These are phyloP conservation scores for Chironomus tentans DNA, from an alignment of 2,888 invertebrate species.

Conservation along the genomic window DNA sequence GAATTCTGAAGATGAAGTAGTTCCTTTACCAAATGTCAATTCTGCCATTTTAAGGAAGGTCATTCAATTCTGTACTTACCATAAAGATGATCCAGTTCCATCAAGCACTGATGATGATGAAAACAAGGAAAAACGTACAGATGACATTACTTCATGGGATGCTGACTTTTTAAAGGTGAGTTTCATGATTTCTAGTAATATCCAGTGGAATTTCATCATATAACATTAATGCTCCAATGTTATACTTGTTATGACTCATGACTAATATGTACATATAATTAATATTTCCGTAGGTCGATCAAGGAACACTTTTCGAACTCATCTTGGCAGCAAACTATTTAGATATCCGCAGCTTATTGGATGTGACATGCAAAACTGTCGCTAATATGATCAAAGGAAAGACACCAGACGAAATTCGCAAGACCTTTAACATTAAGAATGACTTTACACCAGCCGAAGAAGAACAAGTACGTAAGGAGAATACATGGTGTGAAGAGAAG, in stretches of 20 bases:
- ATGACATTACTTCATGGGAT: constrained; percentile 99
- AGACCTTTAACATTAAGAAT: constrained; percentile 95
- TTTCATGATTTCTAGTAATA: too few species aligned
- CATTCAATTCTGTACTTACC: constrained; percentile 86
- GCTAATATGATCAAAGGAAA: constrained; percentile 99
- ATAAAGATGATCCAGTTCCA: constrained; percentile 91
- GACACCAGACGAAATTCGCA: constrained; percentile 94
- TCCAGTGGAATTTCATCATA: background rate
- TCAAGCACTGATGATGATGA: constrained; percentile 85
- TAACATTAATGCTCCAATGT: background rate
- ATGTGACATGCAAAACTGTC: constrained; percentile 97
- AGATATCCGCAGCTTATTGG: constrained; percentile 89
- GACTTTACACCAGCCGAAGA: constrained; percentile 95
- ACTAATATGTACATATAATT: background rate
- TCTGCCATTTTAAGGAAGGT: constrained; percentile 93
- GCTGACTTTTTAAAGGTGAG: constrained; percentile 84
- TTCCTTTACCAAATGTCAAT: constrained; percentile 95
- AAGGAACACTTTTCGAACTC: constrained; percentile 90
- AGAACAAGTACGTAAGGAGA: constrained; percentile 94
- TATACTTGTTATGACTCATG: background rate
- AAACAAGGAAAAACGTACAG: constrained; percentile 95
- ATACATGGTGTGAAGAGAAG: constrained; percentile 90
- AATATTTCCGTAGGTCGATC: constrained; percentile 56
- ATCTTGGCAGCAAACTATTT: constrained; percentile 96
- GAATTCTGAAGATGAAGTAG: constrained; percentile 79